Conservation (phyloP, 2,113 vertebrate genomes). For the Phalacrocorax aristotelis region DNA sequence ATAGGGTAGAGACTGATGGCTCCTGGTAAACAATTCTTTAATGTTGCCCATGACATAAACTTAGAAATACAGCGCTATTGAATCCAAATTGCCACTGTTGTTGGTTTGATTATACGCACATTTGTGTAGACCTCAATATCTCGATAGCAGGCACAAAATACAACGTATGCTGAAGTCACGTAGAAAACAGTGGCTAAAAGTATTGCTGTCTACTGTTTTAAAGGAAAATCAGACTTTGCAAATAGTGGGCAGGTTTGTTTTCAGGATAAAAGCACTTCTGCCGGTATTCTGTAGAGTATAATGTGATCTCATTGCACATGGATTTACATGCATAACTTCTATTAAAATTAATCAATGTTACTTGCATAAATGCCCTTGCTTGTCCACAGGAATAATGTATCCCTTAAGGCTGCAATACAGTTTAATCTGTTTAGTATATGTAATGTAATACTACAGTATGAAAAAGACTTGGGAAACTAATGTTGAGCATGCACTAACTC, state of each 20-base stretch:
- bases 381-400: background rate
- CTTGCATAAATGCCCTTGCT: background rate
- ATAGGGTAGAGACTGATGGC: background rate
- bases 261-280: background rate
- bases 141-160: background rate
- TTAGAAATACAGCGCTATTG: background rate
- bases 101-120: background rate
- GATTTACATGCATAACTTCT: conserved; percentile 8
- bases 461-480: background rate
- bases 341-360: background rate
- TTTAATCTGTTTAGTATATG: conserved; percentile 18
- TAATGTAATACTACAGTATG: background rate
- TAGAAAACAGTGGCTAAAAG: background rate
- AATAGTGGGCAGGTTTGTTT: background rate
- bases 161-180: background rate
- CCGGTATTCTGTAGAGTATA: background rate
- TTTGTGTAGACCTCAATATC: background rate
- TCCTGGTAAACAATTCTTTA: background rate
- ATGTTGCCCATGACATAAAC: background rate
- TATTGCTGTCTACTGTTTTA: background rate
- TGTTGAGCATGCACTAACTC: conserved; percentile 10
- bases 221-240: background rate
- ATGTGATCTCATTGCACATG: background rate
- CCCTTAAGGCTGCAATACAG: background rate
- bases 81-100: background rate